Base-by-base conservation (phyloP, 2,797 vertebrate genomes). In the Epinephelus awoara region DNA sequence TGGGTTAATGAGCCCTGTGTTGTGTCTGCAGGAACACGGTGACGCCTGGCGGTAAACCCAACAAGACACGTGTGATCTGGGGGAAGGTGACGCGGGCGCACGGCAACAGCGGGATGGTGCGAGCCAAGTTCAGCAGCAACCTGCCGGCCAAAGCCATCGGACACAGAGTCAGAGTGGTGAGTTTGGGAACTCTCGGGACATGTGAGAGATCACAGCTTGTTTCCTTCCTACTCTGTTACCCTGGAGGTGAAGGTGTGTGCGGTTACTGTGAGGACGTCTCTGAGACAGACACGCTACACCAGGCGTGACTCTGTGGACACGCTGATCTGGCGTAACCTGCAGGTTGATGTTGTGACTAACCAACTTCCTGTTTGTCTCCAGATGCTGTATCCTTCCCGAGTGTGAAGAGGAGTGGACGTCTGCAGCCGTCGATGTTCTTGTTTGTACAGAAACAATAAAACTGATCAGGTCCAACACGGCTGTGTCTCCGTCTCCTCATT, bases 31-130 rank as follows among this genome's bases (percentile, higher is more conserved):
- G 98, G 90, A 99, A 96, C 86, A 99, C 98, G 0, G 96, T 97
- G 73, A 99, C 98, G 14, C 98, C 98, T 0, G 97, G 98, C 0
- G 97, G 97, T 19, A 99, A 99, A 70, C 98, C 98, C 84, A 99
- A 99, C 87, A 96, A 97, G 94, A 99, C 98, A 29, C 95, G 98
- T 0, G 98, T 98, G 38, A 99, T 99, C 92, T 99, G 98, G 98
- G 98, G 98, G 3, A 99, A 99, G 89, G 97, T 99, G 80, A 99
- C 96, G 0, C 95, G 98, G 0, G 96, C 98, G 15, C 98, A 99
- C 40, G 98, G 98, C 0, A 99, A 95, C 96, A 99, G 98, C 14
- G 98, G 98, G 57, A 99, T 99, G 98, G 98, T 99, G 71, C 96
- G 97, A 0, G 98, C 98, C 34, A 99, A 99, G 93, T 99, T 99